Base-by-base conservation (phyloP, 2,888 invertebrate species). In the Thereva nobilitata region DNA sequence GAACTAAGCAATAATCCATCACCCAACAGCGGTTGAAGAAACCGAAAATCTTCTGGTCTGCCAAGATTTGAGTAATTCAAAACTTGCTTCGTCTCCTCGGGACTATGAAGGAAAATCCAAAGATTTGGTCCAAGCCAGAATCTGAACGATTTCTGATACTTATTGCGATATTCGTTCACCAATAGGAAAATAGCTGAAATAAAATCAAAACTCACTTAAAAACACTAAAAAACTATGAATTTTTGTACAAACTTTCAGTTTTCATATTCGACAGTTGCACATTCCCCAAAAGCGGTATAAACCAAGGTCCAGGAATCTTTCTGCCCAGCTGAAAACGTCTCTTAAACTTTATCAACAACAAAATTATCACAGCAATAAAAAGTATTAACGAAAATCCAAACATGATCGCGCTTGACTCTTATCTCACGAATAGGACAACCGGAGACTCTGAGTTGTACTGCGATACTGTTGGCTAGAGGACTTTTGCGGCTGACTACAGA, bases 1-100 rank as follows among this genome's bases (percentile, higher is more conserved):
- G 79, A 74, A 56, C 79, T 79, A 50, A 80, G 72, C 8, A 80
- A 66, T 23, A 80, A 67, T 3, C 80, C 80, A 66, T 79, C 76
- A 4, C 80, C 80, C 56, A 80, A 76, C 8, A 80, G 72, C 4
- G 75, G 73, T 47, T 74, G 70, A 55, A 80, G 68, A 23, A 76
- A 72, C 9, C 77, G 70, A 59, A 80, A 80, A 23, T 77, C 75
- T 10, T 73, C 74, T 3, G 79, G 77, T 47, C 75, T 76, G 41
- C 69, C 68, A 6, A 80, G 63, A 0, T 75, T 74, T 1, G 72
- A 23, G 68, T 78, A 77, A 41, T 77, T 75, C 3, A 80, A 70
- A 0, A 79, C 77, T 50, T 77, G 73, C 2, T 76, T 75, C 4
- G 76, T 73, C 67, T 79, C 79, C 66, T 77, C 75, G 3, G 80